Evolutionary conservation across 2,888 invertebrate genomes (phyloP), one percentile per base, ranked within the genome.

Genomic region (Xanthia togata): DNA sequence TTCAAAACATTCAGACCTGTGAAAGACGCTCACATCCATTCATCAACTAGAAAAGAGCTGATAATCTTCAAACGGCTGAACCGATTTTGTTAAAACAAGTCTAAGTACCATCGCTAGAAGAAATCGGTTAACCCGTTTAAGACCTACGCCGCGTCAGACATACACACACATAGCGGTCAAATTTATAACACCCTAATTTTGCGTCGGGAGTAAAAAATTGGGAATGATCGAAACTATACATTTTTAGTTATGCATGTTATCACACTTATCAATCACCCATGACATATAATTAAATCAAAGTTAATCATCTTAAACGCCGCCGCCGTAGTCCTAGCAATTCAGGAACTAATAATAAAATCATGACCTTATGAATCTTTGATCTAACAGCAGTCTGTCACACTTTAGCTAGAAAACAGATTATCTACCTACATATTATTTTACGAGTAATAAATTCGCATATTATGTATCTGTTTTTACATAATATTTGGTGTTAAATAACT

Each of bases 391-490:
- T 55, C 9, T 31, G n/a, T 57, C 9, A n/a, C 47, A 62, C 3
- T 2, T 50, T 14, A 60, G 2, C 53, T 17, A 65, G 35, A 44
- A 81, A 53, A 81, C 59, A 38, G 11, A 81, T 17, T 50, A 65
- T 20, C 47, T 20, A 31, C 20, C 38, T 47, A 62, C 53, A 38
- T 38, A 65, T 47, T 53, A 75, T 47, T 53, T 59, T n/a, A n/a
- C n/a, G n/a, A n/a, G n/a, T 38, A 65, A 78, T 75, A n/a, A 53
- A 67, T 75, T 82, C 47, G 55, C 41, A 74, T 53, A 76, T 47
- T 74, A 65, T 81, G 11, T 73, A 6, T 44, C 14, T 55, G 26
- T 44, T 74, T 81, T 67, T 73, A 62, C 81, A 53, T 74, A 74
- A 81, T 31, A 31, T 31, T 9, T 59, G 1, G n/a, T 73, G 11